These are phyloP conservation scores for Hirtodrosophila confusa DNA, from an alignment of 2,888 invertebrate species.

Conservation along the genomic window DNA sequence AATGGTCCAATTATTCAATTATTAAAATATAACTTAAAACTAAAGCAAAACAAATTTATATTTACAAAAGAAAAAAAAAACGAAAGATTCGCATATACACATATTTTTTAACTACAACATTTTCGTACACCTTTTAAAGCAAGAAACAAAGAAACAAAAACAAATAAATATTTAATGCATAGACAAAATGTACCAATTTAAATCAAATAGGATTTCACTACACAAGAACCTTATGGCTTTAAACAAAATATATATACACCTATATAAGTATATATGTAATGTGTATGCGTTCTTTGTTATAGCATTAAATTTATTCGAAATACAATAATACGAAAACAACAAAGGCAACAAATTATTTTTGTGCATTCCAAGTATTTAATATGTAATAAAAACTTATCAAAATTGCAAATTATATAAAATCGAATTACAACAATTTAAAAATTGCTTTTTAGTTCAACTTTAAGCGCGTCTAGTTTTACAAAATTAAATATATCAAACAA, in stretches of 20 bases:
- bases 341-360: slow-evolving; percentile 51
- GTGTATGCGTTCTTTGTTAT: slow-evolving; percentile 54
- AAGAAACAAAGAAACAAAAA: slow-evolving; percentile 29
- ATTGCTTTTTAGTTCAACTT: slow-evolving; percentile 57
- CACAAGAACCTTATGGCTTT: slow-evolving; percentile 72
- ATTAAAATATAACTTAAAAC: slow-evolving; percentile 46
- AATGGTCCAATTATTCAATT: slow-evolving; percentile 80
- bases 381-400: slow-evolving; percentile 27
- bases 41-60: slow-evolving; percentile 48
- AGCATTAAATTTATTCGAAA: slow-evolving; percentile 49
- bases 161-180: slow-evolving; percentile 30
- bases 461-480: slow-evolving; percentile 60
- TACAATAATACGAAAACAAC: slow-evolving; percentile 26
- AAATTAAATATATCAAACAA: slow-evolving; percentile 39
- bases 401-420: slow-evolving; percentile 14
- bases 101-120: slow-evolving; percentile 66
- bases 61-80: slow-evolving; percentile 37
- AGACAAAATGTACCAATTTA: slow-evolving; percentile 70
- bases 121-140: slow-evolving; percentile 64
- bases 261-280: slow-evolving; percentile 32
- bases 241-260: slow-evolving; percentile 51
- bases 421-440: slow-evolving; percentile 28
- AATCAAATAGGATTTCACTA: slow-evolving; percentile 66
- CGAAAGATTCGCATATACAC: slow-evolving; percentile 36
- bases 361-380: slow-evolving; percentile 77